phyloP scores from a whole-genome alignment of 2,888 invertebrate species.

The Ephialtes manifestator region DNA sequence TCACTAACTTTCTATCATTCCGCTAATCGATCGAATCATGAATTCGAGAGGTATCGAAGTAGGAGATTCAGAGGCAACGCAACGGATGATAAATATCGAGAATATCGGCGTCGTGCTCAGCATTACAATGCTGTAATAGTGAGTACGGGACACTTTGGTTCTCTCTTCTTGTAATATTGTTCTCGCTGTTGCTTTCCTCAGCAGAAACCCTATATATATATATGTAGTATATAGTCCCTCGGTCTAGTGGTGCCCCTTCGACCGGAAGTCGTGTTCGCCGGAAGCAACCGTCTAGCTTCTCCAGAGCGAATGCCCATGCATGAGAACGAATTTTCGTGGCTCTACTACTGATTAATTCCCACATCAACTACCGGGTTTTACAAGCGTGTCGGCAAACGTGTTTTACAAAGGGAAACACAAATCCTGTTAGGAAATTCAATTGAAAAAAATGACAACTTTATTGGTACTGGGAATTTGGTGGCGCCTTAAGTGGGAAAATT shows the following conservation, averaged over 20 bases:
- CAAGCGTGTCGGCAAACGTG: constrained; percentile 52
- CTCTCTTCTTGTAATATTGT: constrained; percentile 42
- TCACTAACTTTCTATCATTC: constrained; percentile 41
- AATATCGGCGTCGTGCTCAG: constrained; percentile 62
- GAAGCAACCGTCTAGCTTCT: constrained; percentile 80
- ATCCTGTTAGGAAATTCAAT: constrained; percentile 51
- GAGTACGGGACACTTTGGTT: constrained; percentile 45
- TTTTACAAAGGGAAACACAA: constrained; percentile 62
- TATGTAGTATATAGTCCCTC: constrained; percentile 32
- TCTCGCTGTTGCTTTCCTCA: constrained; percentile 30
- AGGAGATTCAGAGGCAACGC: constrained; percentile 38
- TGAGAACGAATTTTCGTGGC: constrained; percentile 78
- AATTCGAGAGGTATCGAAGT: constrained; percentile 49
- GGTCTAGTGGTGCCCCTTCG: constrained; percentile 73
- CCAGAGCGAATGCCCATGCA: constrained; percentile 70
- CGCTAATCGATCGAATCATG: constrained; percentile 47
- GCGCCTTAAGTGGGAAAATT: not conserved
- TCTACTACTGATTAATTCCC: constrained; percentile 66
- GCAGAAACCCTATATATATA: constrained; percentile 26
- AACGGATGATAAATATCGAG: constrained; percentile 67
- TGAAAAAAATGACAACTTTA: constrained; percentile 35
- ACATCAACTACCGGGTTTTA: constrained; percentile 50
- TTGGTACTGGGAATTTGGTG: constrained; percentile 18
- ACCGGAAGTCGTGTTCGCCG: constrained; percentile 82
- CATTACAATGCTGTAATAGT: constrained; percentile 61